Conservation (phyloP, 2,888 invertebrate species). For the Amphipyra tragopoginis region DNA sequence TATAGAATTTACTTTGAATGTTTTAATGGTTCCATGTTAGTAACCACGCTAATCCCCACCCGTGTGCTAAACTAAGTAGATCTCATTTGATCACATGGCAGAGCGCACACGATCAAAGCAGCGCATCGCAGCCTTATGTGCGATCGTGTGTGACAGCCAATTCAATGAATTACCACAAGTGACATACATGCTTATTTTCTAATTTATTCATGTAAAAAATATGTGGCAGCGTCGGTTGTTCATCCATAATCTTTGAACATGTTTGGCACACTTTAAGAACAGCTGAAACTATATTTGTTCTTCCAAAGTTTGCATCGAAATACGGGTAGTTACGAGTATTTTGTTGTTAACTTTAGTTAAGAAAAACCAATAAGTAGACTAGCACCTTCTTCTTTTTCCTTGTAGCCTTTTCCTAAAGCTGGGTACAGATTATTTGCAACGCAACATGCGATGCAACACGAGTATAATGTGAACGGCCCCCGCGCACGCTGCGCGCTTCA, state of each 20-base stretch:
- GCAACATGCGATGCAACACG: too few relatives aligned
- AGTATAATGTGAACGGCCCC: too few relatives aligned
- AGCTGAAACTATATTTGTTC: slow-evolving; percentile 23
- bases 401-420: too few relatives aligned
- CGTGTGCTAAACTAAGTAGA: slow-evolving; percentile 71
- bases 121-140: slow-evolving; percentile 72
- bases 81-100: slow-evolving; percentile 84
- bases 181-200: slow-evolving; percentile 76
- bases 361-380: slow-evolving; percentile 30
- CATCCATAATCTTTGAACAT: slow-evolving; percentile 16
- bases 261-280: slow-evolving; percentile 38
- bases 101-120: slow-evolving; percentile 86
- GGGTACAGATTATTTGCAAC: too few relatives aligned
- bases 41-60: slow-evolving; percentile 64
- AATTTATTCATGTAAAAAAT: slow-evolving; percentile 53
- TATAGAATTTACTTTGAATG: slow-evolving; percentile 54
- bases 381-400: too few relatives aligned
- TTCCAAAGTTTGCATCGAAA: slow-evolving; percentile 31
- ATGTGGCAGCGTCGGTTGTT: slow-evolving; percentile 33
- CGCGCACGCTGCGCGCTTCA: too few relatives aligned
- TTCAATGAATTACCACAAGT: slow-evolving; percentile 84
- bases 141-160: slow-evolving; percentile 80
- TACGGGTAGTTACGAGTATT: slow-evolving; percentile 35
- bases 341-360: slow-evolving; percentile 38
- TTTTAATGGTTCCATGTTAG: slow-evolving; percentile 59